Percentiles rank a stretch among this genome's conserved stretches.
Conservation (phyloP, 1,140 invertebrate genomes). For the Zophobas atratus region DNA sequence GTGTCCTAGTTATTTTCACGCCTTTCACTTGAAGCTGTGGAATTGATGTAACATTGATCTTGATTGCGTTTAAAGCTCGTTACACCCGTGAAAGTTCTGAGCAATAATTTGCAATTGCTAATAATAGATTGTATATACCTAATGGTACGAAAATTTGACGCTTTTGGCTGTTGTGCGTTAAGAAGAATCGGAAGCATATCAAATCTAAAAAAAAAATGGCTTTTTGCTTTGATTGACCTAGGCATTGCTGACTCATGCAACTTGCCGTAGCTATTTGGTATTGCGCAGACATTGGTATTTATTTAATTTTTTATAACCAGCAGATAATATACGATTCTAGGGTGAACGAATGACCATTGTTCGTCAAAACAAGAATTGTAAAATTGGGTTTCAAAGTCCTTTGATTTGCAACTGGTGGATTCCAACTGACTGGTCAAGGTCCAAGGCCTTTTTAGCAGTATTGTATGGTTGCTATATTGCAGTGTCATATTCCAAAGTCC, state of each 20-base stretch:
- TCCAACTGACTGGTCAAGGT: slow-evolving; percentile 1
- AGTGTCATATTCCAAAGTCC: slow-evolving; percentile 7
- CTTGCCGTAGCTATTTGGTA: background rate
- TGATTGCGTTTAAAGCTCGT: background rate
- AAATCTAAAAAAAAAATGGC: too few relatives aligned
- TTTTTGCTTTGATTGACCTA: background rate
- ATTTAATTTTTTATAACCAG: too few relatives aligned
- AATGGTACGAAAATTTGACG: background rate
- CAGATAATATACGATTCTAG: background rate
- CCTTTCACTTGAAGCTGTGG: slow-evolving; percentile 1
- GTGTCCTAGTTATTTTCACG: background rate
- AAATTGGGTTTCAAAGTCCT: slow-evolving; percentile 16
- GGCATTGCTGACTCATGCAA: background rate
- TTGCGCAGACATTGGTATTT: too few relatives aligned
- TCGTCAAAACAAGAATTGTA: background rate
- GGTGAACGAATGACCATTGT: background rate
- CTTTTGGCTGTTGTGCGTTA: background rate
- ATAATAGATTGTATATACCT: background rate
- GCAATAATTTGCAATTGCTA: background rate
- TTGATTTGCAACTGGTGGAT: slow-evolving; percentile 28
- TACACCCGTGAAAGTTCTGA: background rate
- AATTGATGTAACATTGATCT: slow-evolving; percentile 14
- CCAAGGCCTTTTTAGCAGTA: slow-evolving; percentile 8
- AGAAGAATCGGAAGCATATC: background rate
- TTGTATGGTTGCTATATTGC: slow-evolving; percentile 1